Evolutionary conservation across 2,888 invertebrate genomes (phyloP).

Genomic region (Lottia scabra): DNA sequence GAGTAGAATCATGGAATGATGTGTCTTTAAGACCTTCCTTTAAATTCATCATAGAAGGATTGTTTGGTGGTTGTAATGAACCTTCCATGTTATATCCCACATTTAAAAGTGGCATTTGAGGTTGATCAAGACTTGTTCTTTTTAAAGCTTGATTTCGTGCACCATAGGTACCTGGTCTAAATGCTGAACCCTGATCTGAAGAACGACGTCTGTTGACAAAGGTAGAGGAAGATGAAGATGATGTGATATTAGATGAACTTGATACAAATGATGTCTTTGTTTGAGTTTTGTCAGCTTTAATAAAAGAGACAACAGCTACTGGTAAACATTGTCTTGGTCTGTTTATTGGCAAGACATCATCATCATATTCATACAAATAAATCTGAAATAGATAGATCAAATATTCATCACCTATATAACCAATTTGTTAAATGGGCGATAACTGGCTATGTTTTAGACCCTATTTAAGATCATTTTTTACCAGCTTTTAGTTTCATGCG

Average conservation of each 20-base stretch:
- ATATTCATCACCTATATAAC: neutral
- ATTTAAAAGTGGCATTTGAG: neutral
- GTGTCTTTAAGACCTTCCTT: neutral
- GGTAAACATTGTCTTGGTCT: conserved; percentile 57
- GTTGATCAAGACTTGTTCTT: neutral
- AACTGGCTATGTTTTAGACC: too few species aligned
- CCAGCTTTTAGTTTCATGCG: too few species aligned
- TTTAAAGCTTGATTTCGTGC: neutral
- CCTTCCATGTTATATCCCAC: neutral
- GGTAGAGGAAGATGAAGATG: neutral
- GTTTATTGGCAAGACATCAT: conserved; percentile 50
- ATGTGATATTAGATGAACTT: neutral
- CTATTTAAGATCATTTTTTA: too few species aligned
- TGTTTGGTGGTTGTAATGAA: neutral
- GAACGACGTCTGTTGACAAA: neutral
- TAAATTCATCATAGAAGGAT: neutral
- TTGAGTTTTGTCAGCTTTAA: neutral
- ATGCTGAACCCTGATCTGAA: neutral
- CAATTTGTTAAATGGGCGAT: too few species aligned
- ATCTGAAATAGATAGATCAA: conserved; percentile 41
- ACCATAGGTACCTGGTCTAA: neutral
- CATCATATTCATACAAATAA: conserved; percentile 58
- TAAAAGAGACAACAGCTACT: conserved; percentile 41
- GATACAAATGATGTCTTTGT: neutral
- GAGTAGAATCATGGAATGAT: too few species aligned